Base-by-base conservation (phyloP, 2,113 vertebrate genomes). In the Regulus satrapa region DNA sequence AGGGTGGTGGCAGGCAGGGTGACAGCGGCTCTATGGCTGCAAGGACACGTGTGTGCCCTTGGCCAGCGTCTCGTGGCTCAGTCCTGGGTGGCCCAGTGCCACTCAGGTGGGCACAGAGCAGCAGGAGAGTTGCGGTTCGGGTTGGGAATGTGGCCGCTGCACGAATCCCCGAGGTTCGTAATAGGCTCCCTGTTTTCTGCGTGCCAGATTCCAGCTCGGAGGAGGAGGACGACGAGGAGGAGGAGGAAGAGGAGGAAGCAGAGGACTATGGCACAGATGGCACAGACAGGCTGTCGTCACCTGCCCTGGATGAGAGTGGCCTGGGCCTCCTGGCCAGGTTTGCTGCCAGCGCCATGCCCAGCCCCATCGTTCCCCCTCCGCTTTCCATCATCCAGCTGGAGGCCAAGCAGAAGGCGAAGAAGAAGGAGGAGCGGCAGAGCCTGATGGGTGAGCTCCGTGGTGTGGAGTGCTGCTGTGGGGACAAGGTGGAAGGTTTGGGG, bases 261-360 rank as follows among this genome's bases (percentile, higher is more conserved):
- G 97, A 98, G 26, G 97, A 98, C 56, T 98, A 97, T 28, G 98
- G 98, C 49, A 95, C 96, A 6, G 98, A 98, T 1, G 85, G 98
- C 86, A 98, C 97, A 0, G 98, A 99, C 71, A 18, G 97, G 94
- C 93, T 99, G 77, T 91, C 98, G 29, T 95, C 98, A 2, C 89
- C 98, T 14, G 86, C 97, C 66, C 96, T 99, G 91, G 99, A 99
- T 36, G 99, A 99, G 97, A 99, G 99, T 0, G 99, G 99, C 25
- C 95, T 99, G 95, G 99, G 99, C 58, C 97, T 99, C 54, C 97
- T 99, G 92, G 99, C 99, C 1, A 98, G 99, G 88, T 99, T 99
- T 80, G 99, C 99, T 0, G 99, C 99, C 66, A 99, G 98, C 0
- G 99, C 99, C 0, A 97, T 99, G 95, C 99, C 98, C 64, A 98